Percentiles rank a stretch among this genome's conserved stretches.
These are phyloP conservation scores for Carettochelys insculpta DNA, from an alignment of 2,113 vertebrate genomes.

Conservation along the genomic window DNA sequence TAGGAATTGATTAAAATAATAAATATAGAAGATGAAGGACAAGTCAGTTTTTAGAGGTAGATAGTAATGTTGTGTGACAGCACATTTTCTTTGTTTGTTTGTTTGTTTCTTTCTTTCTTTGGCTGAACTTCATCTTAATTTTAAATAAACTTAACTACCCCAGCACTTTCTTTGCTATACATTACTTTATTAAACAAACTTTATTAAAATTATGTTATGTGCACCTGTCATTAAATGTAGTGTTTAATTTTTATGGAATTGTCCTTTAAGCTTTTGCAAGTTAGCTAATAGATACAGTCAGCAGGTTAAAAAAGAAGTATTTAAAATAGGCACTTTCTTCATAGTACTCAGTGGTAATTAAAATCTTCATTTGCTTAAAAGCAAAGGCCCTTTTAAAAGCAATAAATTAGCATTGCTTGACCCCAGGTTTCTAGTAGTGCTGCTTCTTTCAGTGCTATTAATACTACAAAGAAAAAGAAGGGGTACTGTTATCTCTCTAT, in stretches of 20 bases:
- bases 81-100: too few relatives aligned
- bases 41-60: not conserved
- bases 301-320: conserved; percentile 67
- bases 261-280: conserved; percentile 56
- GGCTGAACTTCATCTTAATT: not conserved
- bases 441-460: conserved; percentile 64
- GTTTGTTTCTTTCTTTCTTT: too few relatives aligned
- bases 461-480: conserved; percentile 70
- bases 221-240: not conserved
- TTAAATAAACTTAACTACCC: not conserved
- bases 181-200: not conserved
- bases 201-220: conserved; percentile 4
- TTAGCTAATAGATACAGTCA: conserved; percentile 59
- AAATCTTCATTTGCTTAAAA: conserved; percentile 76
- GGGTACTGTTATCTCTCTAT: conserved; percentile 49
- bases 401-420: conserved; percentile 69
- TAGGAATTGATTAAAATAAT: conserved; percentile 27
- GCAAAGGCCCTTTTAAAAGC: conserved; percentile 63
- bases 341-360: conserved; percentile 60
- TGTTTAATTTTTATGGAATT: conserved; percentile 59
- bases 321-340: conserved; percentile 65
- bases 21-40: not conserved
- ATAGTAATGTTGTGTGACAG: not conserved
- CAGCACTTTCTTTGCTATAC: not conserved
- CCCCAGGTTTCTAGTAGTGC: conserved; percentile 54